A percentile compares a stretch with the other conserved stretches of the same genome.
These are phyloP conservation scores for Cyanoliseus patagonus DNA, from an alignment of 2,113 vertebrate genomes.

Conservation along the genomic window DNA sequence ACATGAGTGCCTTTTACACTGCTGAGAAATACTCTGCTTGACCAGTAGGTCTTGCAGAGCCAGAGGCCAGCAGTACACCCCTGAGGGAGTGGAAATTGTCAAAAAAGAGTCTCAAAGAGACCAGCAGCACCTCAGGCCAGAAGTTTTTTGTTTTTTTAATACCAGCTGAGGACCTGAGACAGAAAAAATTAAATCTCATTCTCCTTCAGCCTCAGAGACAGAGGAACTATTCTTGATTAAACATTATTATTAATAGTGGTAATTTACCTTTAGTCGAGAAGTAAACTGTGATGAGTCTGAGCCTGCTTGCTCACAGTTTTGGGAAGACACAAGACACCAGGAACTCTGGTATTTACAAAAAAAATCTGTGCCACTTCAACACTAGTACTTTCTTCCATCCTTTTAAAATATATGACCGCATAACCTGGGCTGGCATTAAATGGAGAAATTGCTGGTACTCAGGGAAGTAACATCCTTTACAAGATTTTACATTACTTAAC, in stretches of 20 bases:
- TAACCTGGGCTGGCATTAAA: neutral
- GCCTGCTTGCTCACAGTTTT: neutral
- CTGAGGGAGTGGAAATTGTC: neutral
- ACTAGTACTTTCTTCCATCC: neutral
- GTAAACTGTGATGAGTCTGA: neutral
- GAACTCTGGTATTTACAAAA: neutral
- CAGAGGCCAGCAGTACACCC: neutral
- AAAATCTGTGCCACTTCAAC: neutral
- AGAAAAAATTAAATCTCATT: neutral
- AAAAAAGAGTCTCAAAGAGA: neutral
- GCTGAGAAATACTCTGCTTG: neutral
- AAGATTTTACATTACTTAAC: neutral
- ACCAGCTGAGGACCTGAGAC: neutral
- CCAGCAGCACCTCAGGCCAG: neutral
- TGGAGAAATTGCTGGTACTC: neutral
- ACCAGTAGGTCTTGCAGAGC: neutral
- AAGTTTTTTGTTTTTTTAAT: neutral
- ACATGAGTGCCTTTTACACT: accelerated
- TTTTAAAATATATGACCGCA: neutral
- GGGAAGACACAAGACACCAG: neutral
- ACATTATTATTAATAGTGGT: neutral
- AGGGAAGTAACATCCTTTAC: neutral
- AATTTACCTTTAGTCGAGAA: neutral
- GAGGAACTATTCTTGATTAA: neutral
- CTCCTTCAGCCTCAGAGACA: neutral